Conservation (phyloP, 2,797 vertebrate genomes). For the Lycodopsis pacificus region DNA sequence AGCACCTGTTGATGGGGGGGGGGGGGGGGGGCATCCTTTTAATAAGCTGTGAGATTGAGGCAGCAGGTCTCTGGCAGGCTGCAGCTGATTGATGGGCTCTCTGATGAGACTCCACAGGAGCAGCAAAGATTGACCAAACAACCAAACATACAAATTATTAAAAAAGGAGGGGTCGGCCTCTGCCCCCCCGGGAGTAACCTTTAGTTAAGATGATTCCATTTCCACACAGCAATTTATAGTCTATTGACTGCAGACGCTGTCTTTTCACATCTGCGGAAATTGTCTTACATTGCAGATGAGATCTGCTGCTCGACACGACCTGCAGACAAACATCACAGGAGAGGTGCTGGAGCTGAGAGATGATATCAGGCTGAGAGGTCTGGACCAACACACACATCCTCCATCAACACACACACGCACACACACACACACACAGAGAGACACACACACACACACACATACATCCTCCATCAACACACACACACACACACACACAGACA, state of each 20-base stretch:
- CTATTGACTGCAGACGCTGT: conserved; percentile 95
- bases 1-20: conserved; percentile 81
- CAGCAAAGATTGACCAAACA: conserved; percentile 88
- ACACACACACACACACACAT: conserved; percentile 7
- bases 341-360: conserved; percentile 86
- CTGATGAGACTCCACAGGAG: conserved; percentile 87
- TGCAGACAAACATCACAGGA: conserved; percentile 88
- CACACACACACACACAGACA: too few species aligned
- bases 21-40: conserved; percentile 81
- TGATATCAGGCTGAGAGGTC: conserved; percentile 86
- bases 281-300: conserved; percentile 98
- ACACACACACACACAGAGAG: conserved; percentile 49
- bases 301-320: conserved; percentile 90
- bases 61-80: conserved; percentile 87
- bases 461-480: too few species aligned
- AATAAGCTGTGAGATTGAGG: conserved; percentile 92
- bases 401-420: conserved; percentile 27
- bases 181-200: conserved; percentile 80
- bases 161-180: conserved; percentile 89
- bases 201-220: conserved; percentile 93
- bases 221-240: conserved; percentile 96
- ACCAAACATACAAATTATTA: conserved; percentile 98
- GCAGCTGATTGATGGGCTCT: conserved; percentile 90
- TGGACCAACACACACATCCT: conserved; percentile 67
- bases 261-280: conserved; percentile 95